Evolutionary conservation across 2,888 invertebrate species (phyloP), one percentile per base, ranked within the genome.

Genomic region (Sinodicranocentrus sp.): DNA sequence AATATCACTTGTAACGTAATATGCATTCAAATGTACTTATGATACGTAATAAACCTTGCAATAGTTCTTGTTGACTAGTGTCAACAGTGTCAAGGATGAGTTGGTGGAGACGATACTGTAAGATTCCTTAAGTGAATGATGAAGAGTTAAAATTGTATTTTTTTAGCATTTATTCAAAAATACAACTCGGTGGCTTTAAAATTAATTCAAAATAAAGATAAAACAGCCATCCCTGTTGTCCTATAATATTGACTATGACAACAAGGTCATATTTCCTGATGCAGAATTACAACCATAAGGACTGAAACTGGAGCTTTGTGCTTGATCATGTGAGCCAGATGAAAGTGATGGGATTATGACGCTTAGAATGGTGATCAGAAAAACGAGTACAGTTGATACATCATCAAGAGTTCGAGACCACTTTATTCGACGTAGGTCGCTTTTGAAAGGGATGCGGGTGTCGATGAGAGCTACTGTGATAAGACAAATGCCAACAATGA

Each of bases 341-440:
- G 77, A 68, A 26, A 77, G 68, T 1, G 77, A 39, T 3, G 77
- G 77, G 19, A 77, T 68, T 15, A 77, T n/a, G 0, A 77, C 23
- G 28, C 67, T 77, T 3, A 77, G 25, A 15, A 68, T 21, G 33
- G 77, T 77, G 23, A 77, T 77, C 0, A 68, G 10, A 57, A 77
- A 77, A 8, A 77, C 33, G 1, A 77, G n/a, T 1, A 77, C 8
- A 13, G 68, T 77, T 23, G 26, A 25, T 1, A 68, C 0, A 57
- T 5, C 25, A 59, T 68, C 44, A n/a, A n/a, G n/a, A n/a, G n/a
- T n/a, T n/a, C n/a, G n/a, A n/a, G n/a, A n/a, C 26, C 68, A 48
- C 1, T 54, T 48, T 21, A 26, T 39, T 0, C 0, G 1, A 13
- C 44, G 8, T 19, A n/a, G 1, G 19, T 28, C 63, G 15, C 19